Base-by-base conservation (phyloP, 30 jellyfish, hydroid and myxozoan species). In the Hydractinia echinata region DNA sequence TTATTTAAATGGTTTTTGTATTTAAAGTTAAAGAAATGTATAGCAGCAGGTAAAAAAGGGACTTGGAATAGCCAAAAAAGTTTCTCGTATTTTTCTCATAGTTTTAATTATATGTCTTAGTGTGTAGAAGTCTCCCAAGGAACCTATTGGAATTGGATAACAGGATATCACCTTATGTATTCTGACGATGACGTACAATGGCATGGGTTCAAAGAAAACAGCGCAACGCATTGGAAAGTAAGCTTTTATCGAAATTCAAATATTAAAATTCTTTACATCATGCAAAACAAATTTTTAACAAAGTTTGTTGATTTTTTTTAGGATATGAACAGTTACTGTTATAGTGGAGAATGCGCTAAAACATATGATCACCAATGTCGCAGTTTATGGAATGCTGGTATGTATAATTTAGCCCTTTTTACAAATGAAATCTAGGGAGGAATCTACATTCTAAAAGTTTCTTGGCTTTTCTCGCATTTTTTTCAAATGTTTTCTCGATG, bases 311-410 rank as follows among this genome's bases (percentile, higher is more conserved):
- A 9, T 1, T 15, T 77, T n/a, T 4, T 53, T 6, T 58, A 80
- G 87, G 44, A 8, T 10, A 60, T 61, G 48, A 53, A 61, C 14
- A 61, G 84, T 50, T 20, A 30, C 44, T 80, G 87, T 49, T 80
- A 14, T 3, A 50, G 30, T 80, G 87, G 87, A 19, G 66, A 50
- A 4, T 80, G 87, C 50, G 70, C 84, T 19, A 39, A 39, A 19
- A 56, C 87, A 10, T 67, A 51, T 19, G 20, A 13, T 4, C 85
- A 61, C 13, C 87, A 80, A 61, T 80, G 87, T 21, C 83, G 66
- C 30, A 61, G 16, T 6, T 44, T 80, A 53, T 80, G 87, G 87
- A 62, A 77, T 7, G 15, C 76, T 44, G 55, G 85, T 77, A 77
- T 54, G 49, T 64, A 7, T 6, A 64, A 9, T 64, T 64, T 51